These are phyloP conservation scores for Brachionus plicatilis DNA, from an alignment of 1,140 invertebrate genomes.

Conservation along the genomic window DNA sequence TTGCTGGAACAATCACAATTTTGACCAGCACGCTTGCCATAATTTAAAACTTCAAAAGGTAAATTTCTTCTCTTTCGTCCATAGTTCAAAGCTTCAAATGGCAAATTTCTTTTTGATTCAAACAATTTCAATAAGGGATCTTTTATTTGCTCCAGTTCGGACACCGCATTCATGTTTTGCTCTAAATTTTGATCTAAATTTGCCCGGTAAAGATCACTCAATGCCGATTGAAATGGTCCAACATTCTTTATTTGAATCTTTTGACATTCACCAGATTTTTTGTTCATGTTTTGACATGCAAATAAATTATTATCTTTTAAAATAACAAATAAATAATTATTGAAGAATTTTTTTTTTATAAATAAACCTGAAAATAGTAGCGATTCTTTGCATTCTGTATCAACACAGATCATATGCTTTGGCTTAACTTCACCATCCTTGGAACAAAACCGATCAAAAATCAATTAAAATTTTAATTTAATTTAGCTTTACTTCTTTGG, in stretches of 20 bases:
- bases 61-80: constrained; percentile 17
- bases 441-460: not conserved
- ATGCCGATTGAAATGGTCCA: constrained; percentile 5
- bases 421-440: constrained; percentile 2
- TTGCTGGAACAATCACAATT: constrained; percentile 27
- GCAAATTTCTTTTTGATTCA: not conserved
- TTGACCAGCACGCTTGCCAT: constrained; percentile 6
- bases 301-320: constrained; percentile 20
- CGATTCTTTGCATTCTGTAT: constrained; percentile 30
- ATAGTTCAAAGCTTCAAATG: constrained; percentile 31
- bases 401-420: constrained; percentile 18
- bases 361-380: constrained; percentile 15
- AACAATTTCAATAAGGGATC: not conserved
- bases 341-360: not conserved
- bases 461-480: not conserved
- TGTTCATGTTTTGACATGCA: constrained; percentile 17
- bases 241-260: not conserved
- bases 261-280: constrained; percentile 23
- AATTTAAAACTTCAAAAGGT: constrained; percentile 30
- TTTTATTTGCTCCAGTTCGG: not conserved
- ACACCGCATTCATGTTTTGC: not conserved
- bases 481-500: not conserved
- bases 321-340: not conserved
- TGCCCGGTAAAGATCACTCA: not conserved
- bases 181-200: not conserved